phyloP scores from a whole-genome alignment of 2,113 vertebrate species.

The Pavo muticus region DNA sequence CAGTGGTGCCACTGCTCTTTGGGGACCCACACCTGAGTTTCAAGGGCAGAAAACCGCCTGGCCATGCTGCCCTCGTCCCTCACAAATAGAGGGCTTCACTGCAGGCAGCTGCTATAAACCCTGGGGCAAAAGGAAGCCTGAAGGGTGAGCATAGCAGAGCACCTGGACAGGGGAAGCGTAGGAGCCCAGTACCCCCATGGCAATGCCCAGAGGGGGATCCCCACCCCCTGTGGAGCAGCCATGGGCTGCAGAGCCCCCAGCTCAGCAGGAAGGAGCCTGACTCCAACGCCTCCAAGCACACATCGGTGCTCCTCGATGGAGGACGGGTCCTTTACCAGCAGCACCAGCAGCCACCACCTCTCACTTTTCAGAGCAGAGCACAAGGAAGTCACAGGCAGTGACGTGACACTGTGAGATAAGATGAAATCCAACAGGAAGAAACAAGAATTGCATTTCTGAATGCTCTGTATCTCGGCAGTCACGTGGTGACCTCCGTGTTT shows the following conservation, averaged over 20 bases:
- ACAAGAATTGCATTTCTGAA: background rate
- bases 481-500: background rate
- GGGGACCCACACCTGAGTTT: background rate
- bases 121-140: background rate
- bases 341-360: background rate
- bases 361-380: background rate
- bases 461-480: background rate
- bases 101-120: background rate
- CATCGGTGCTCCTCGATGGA: background rate
- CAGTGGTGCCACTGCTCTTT: too few species aligned
- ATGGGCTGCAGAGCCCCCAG: background rate
- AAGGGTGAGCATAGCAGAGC: background rate
- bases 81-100: background rate
- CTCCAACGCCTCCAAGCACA: background rate
- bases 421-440: background rate
- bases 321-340: background rate
- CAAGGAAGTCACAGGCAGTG: background rate
- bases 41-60: background rate
- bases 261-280: background rate
- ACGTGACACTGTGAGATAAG: background rate
- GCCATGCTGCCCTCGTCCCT: background rate
- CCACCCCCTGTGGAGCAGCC: background rate
- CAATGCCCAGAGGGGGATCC: background rate
- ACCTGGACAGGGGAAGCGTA: background rate
- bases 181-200: rapidly evolving